Evolutionary conservation across 2,797 vertebrate genomes (phyloP).

Genomic region (Crenuchus spilurus): DNA sequence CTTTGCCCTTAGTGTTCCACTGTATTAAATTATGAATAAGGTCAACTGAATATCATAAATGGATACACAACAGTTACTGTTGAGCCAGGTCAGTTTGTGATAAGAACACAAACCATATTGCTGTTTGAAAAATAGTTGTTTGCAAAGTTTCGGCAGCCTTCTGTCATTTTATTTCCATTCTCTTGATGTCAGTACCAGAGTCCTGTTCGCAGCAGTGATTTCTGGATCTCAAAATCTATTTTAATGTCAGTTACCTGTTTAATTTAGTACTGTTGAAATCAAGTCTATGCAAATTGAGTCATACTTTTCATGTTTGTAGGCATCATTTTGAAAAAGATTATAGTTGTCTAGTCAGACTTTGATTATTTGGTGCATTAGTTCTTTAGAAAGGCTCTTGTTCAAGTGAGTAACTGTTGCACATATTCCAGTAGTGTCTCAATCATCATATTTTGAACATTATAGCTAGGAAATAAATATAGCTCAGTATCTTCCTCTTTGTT

Average conservation of each 20-base stretch:
- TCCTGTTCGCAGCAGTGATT: not conserved
- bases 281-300: constrained; percentile 36
- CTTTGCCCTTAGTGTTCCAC: not conserved
- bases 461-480: constrained; percentile 1
- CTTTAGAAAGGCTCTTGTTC: constrained; percentile 21
- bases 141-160: not conserved
- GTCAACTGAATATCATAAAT: not conserved
- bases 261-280: constrained; percentile 20
- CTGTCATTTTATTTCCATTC: not conserved
- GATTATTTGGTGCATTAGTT: constrained; percentile 3
- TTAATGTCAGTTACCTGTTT: not conserved
- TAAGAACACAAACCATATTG: not conserved
- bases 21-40: not conserved
- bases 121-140: not conserved
- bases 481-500: constrained; percentile 44
- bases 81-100: not conserved
- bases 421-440: constrained; percentile 16
- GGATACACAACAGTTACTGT: not conserved
- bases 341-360: constrained; percentile 3
- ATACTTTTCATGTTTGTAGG: constrained; percentile 8
- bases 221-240: not conserved
- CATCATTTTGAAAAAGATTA: not conserved
- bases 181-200: constrained; percentile 6
- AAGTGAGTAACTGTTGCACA: constrained; percentile 26
- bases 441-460: constrained; percentile 33